These are phyloP conservation scores for Tadarida brasiliensis DNA, from an alignment of 2,797 vertebrate species.

Conservation along the genomic window DNA sequence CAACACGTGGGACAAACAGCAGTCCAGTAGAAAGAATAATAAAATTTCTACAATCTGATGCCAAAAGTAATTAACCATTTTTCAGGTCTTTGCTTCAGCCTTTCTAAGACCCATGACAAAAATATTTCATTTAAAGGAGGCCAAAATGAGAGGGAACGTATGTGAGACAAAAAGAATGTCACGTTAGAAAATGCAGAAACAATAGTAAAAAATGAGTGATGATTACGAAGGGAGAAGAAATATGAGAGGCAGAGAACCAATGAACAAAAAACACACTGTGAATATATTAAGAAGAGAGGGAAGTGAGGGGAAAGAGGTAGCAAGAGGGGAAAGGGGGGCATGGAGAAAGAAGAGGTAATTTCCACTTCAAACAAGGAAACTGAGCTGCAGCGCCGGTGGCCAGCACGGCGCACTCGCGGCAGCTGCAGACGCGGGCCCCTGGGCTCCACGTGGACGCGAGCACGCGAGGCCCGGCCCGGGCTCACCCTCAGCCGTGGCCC, in stretches of 20 bases:
- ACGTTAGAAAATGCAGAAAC: constrained; percentile 1
- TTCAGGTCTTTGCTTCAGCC: background rate
- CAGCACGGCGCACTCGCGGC: background rate
- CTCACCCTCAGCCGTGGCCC: background rate
- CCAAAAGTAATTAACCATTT: background rate
- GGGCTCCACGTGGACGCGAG: background rate
- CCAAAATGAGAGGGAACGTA: background rate
- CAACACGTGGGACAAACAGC: background rate
- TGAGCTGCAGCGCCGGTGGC: background rate
- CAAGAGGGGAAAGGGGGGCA: too few relatives aligned
- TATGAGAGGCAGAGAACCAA: background rate
- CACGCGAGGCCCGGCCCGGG: background rate
- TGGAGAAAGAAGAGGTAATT: background rate
- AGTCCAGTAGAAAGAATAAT: background rate
- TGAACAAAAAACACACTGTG: background rate
- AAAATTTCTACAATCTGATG: background rate
- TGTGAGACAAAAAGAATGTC: background rate
- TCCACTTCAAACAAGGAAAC: background rate
- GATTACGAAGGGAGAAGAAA: background rate
- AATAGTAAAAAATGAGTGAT: background rate
- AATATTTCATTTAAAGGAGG: background rate
- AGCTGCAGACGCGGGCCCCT: background rate
- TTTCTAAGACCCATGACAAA: background rate
- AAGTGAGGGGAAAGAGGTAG: background rate
- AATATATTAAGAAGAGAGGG: background rate